Conservation (phyloP, 1,140 invertebrate genomes). For the Dermatophagoides farinae region DNA sequence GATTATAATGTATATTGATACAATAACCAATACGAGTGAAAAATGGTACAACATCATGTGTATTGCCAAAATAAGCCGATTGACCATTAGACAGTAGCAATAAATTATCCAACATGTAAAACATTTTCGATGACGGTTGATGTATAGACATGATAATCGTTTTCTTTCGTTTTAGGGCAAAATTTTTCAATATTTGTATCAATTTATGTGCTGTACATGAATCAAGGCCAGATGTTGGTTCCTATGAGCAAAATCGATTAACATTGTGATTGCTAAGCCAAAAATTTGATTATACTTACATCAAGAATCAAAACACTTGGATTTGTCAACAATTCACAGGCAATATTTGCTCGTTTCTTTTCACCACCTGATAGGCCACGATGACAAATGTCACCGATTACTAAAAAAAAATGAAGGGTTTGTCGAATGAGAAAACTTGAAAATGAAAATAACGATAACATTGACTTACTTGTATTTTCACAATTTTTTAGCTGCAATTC, state of each 20-base stretch:
- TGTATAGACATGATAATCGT: slow-evolving; percentile 61
- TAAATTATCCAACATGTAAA: slow-evolving; percentile 62
- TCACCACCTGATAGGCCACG: slow-evolving; percentile 63
- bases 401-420: slow-evolving; percentile 27
- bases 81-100: slow-evolving; percentile 52
- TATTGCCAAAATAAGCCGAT: slow-evolving; percentile 56
- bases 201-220: slow-evolving; percentile 55
- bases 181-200: slow-evolving; percentile 49
- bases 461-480: slow-evolving; percentile 46
- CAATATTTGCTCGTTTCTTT: slow-evolving; percentile 66
- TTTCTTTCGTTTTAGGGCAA: slow-evolving; percentile 52
- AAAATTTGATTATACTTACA: slow-evolving; percentile 36
- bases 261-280: not conserved
- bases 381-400: slow-evolving; percentile 55
- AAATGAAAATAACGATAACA: slow-evolving; percentile 13
- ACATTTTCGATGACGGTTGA: slow-evolving; percentile 69
- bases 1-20: slow-evolving; percentile 58
- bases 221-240: slow-evolving; percentile 64
- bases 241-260: too few relatives aligned
- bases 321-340: slow-evolving; percentile 65
- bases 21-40: slow-evolving; percentile 49
- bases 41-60: slow-evolving; percentile 50
- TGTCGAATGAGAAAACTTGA: not conserved
- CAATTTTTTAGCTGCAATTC: slow-evolving; percentile 50
- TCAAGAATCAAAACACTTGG: slow-evolving; percentile 61